Conservation (phyloP, 2,797 vertebrate genomes). For the Molossus molossus region DNA sequence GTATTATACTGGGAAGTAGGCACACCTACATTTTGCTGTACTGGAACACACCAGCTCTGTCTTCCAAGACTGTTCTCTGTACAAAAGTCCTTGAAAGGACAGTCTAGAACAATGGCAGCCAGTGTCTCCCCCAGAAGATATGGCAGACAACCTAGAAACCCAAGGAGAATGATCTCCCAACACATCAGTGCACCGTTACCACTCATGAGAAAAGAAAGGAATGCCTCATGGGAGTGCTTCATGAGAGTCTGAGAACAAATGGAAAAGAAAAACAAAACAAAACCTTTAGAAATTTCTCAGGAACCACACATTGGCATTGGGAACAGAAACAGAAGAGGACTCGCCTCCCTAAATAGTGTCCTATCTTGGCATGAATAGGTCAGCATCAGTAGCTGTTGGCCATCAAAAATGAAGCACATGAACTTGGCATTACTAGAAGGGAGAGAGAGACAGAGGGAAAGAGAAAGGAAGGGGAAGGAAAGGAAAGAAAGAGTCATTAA, state of each 20-base stretch:
- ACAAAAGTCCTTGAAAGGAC: not conserved
- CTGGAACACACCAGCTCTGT: not conserved
- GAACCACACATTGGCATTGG: not conserved
- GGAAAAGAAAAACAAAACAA: not conserved
- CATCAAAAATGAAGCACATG: not conserved
- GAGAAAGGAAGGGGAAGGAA: not conserved
- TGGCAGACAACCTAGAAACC: not conserved
- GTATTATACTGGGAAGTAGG: not conserved
- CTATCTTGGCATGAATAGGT: not conserved
- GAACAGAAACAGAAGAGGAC: not conserved
- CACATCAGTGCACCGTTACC: fast-evolving
- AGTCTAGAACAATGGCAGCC: not conserved
- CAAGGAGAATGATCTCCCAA: not conserved
- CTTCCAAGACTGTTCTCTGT: not conserved
- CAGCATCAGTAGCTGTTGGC: not conserved
- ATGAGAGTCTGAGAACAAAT: not conserved
- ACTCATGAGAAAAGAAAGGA: not conserved
- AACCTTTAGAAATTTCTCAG: not conserved
- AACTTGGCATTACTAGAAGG: not conserved
- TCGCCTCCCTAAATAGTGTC: not conserved
- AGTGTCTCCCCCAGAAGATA: not conserved
- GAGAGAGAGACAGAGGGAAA: not conserved
- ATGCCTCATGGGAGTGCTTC: too few species aligned
- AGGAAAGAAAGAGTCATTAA: too few species aligned
- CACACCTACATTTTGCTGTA: not conserved